Evolutionary conservation across 1,140 invertebrate species (phyloP), one percentile per base, ranked within the genome.

Genomic region (Chrysomallon squamiferum): DNA sequence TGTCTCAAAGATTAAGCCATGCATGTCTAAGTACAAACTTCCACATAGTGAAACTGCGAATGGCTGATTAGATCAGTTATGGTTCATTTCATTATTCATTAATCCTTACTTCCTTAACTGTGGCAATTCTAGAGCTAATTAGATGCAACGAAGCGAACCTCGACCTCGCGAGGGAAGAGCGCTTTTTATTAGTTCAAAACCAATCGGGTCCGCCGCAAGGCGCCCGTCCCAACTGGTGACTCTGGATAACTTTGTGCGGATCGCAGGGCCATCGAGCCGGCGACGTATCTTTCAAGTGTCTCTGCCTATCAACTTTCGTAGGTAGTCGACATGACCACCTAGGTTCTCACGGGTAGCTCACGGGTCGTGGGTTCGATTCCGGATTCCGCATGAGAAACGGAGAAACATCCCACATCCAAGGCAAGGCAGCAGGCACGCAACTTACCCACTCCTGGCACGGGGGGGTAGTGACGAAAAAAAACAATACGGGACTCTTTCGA

Each of bases 361-460:
- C 86, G 84, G 87, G 87, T 87, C 88, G 67, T 87, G 87, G 87
- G 86, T 87, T 88, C 81, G 86, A 85, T 86, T 86, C 83, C 81
- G 76, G 89, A n/a, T n/a, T n/a, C n/a, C n/a, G n/a, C n/a, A n/a
- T n/a, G n/a, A n/a, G n/a, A n/a, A n/a, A n/a, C n/a, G n/a, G n/a
- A 93, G 92, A 93, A 90, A 90, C 91, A 92, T 93, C 93, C 68
- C 68, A 93, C 92, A 92, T 93, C 92, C 89, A 93, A 92, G 91
- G 91, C n/a, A 93, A 92, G 91, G 92, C 91, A 93, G 91, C 91
- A 93, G 91, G 91, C 91, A 90, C 91, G 90, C 89, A 92, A 92
- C 90, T 91, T 93, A 93, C 91, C 91, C 92, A 93, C 87, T 93
- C 90, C 90, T 88, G 87, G 87, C 88, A 90, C 89, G 89, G 90